phyloP scores from a whole-genome alignment of 2,797 vertebrate species.

The Urophycis tenuis region DNA sequence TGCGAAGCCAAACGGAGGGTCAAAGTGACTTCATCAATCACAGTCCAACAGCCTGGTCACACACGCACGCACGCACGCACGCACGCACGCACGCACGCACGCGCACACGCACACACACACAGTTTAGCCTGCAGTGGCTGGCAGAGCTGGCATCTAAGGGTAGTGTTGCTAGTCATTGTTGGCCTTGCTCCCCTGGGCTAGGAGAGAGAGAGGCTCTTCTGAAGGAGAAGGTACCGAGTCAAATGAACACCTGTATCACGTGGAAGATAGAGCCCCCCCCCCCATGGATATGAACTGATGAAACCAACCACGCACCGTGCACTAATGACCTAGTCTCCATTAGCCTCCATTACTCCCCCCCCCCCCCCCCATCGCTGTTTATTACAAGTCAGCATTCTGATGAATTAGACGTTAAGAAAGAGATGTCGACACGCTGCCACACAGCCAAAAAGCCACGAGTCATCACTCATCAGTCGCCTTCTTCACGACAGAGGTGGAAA shows the following conservation, averaged over 20 bases:
- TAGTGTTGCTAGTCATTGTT: background rate
- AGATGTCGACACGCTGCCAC: background rate
- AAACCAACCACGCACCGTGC: background rate
- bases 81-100: background rate
- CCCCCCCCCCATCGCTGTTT: background rate
- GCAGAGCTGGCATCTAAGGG: background rate
- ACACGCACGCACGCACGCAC: background rate
- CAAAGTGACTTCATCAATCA: slow-evolving; percentile 63
- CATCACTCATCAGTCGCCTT: background rate
- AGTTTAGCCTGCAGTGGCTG: background rate
- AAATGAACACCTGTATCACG: background rate
- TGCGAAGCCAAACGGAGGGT: slow-evolving; percentile 41
- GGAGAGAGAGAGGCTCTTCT: background rate
- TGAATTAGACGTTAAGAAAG: background rate
- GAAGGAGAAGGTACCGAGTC: background rate
- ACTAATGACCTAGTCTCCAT: background rate
- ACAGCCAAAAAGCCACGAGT: no score
- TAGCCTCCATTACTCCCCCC: background rate
- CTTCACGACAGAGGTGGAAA: background rate
- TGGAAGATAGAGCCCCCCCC: background rate
- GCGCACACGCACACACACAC: background rate
- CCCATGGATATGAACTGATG: background rate
- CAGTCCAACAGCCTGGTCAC: slow-evolving; percentile 2
- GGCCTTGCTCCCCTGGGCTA: background rate
- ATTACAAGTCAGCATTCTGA: background rate